Conservation (phyloP, 2,888 invertebrate genomes). For the Maniola hyperantus region DNA sequence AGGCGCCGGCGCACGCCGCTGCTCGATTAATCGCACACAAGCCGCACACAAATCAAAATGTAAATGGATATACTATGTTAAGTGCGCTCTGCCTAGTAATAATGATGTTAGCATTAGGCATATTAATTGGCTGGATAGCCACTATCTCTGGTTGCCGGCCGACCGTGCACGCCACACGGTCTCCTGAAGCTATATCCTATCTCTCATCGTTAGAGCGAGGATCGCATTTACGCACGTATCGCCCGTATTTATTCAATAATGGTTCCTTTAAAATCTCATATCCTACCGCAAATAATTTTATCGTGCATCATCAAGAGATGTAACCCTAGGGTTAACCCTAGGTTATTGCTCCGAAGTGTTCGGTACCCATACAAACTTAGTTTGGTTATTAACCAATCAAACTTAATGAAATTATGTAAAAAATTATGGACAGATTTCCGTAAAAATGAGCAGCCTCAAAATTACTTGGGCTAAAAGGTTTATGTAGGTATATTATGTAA, state of each 20-base stretch:
- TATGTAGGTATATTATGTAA: too few species aligned
- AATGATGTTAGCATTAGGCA: constrained; percentile 83
- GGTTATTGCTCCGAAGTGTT: too few species aligned
- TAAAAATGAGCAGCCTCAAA: too few species aligned
- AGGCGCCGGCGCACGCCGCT: constrained; percentile 63
- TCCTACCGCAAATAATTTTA: constrained; percentile 46
- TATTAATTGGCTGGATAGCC: constrained; percentile 79
- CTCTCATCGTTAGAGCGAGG: constrained; percentile 41
- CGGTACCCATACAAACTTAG: too few species aligned
- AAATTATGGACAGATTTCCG: too few species aligned
- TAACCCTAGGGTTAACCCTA: too few species aligned
- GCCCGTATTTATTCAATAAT: constrained; percentile 15
- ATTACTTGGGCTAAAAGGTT: too few species aligned
- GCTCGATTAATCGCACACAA: constrained; percentile 77
- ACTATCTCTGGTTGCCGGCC: constrained; percentile 67
- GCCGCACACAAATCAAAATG: constrained; percentile 81
- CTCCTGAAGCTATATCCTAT: constrained; percentile 51
- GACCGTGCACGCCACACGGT: constrained; percentile 61
- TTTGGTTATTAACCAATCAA: too few species aligned
- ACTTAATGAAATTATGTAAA: too few species aligned
- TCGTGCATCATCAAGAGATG: constrained; percentile 61
- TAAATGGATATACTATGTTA: constrained; percentile 82
- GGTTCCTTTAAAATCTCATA: constrained; percentile 43
- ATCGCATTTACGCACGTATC: constrained; percentile 27
- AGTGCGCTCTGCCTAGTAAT: constrained; percentile 79